phyloP scores from a whole-genome alignment of 2,113 vertebrate genomes.

The Emydura subglobosa region DNA sequence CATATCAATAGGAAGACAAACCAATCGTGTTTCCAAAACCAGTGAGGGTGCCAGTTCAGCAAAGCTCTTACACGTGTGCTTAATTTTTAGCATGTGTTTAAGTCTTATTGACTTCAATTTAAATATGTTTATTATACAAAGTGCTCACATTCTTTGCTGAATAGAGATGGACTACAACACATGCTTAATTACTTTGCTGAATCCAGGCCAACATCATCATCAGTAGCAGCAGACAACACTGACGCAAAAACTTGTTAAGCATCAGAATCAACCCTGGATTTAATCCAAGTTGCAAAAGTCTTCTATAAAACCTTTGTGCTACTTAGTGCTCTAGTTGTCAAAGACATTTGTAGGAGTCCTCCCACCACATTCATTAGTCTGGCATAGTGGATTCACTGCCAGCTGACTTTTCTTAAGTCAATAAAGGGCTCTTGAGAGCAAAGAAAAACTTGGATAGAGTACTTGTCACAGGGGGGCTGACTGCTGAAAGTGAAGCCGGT shows the following conservation, averaged over 20 bases:
- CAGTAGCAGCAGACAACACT: background rate
- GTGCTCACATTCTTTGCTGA: background rate
- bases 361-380: background rate
- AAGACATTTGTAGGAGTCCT: conserved; percentile 52
- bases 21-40: background rate
- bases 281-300: background rate
- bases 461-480: background rate
- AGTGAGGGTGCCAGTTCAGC: background rate
- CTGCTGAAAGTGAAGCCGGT: background rate
- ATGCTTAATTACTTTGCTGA: fast-evolving
- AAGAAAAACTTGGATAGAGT: background rate
- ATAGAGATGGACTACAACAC: background rate
- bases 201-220: background rate
- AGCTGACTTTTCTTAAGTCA: conserved; percentile 22
- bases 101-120: background rate
- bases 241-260: background rate
- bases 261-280: background rate
- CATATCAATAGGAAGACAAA: no score
- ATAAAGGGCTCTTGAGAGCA: conserved; percentile 43
- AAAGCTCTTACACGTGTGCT: background rate
- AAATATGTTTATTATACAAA: background rate
- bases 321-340: background rate
- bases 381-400: conserved; percentile 9
- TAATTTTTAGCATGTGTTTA: background rate
- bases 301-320: conserved; percentile 7